Evolutionary conservation across 2,888 invertebrate genomes (phyloP).

Genomic region (Saturnia pavonia): DNA sequence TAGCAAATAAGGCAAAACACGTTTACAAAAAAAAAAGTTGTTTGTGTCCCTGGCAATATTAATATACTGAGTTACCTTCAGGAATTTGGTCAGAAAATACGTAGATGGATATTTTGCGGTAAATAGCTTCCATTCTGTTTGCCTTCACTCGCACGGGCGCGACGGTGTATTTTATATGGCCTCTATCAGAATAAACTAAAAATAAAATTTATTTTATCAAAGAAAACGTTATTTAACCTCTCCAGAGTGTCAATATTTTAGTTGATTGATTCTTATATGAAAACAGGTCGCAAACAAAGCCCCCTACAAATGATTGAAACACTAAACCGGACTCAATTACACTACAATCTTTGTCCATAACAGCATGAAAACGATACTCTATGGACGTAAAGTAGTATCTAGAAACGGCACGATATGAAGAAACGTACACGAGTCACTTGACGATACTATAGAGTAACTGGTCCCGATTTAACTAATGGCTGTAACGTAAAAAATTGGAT

Average conservation of each 20-base stretch:
- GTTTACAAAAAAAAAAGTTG: no score
- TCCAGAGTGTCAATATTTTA: not conserved
- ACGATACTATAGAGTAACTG: not conserved
- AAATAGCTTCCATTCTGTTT: no score
- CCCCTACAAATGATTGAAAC: constrained; percentile 25
- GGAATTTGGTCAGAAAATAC: no score
- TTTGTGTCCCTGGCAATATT: no score
- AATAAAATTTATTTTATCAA: no score
- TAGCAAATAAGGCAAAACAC: no score
- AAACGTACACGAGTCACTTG: not conserved
- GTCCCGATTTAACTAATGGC: not conserved
- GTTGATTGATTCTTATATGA: not conserved
- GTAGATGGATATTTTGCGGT: no score
- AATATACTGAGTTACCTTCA: no score
- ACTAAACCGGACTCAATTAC: constrained; percentile 23
- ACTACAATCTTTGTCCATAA: constrained; percentile 27
- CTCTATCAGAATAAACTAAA: no score
- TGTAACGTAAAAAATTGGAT: not conserved
- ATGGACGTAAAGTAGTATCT: not conserved
- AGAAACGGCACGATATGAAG: not conserved
- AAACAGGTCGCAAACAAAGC: constrained; percentile 19
- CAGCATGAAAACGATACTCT: constrained; percentile 27
- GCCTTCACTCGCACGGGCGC: no score
- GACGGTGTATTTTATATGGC: no score
- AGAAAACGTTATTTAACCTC: no score